These are phyloP conservation scores for Hermaeophaga mercurialis DNA, from an alignment of 2,888 invertebrate species.

Conservation along the genomic window DNA sequence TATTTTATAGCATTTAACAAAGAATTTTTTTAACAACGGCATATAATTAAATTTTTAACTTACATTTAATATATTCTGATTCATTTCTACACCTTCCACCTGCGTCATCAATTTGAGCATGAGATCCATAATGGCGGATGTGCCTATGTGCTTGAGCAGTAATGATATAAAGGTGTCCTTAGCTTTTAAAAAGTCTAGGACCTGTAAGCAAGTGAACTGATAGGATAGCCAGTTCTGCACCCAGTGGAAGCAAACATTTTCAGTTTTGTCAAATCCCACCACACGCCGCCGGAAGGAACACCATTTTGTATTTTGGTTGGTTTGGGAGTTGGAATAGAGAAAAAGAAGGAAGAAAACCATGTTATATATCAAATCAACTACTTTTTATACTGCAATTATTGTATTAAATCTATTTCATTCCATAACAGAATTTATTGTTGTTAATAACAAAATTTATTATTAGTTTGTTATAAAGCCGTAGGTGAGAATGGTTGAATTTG, in stretches of 20 bases:
- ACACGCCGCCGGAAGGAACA: neutral
- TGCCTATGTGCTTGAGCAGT: constrained; percentile 87
- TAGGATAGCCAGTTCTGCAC: constrained; percentile 87
- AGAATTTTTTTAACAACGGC: neutral
- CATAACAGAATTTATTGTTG: no score
- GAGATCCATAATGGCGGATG: constrained; percentile 94
- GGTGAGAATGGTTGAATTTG: no score
- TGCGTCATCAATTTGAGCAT: constrained; percentile 83
- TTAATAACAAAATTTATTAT: no score
- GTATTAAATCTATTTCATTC: no score
- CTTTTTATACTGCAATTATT: no score
- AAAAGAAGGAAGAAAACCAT: constrained; percentile 41
- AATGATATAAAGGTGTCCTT: constrained; percentile 86
- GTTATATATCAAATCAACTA: constrained; percentile 37
- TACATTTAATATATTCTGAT: constrained; percentile 73
- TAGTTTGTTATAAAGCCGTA: no score
- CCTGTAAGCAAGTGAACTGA: constrained; percentile 89
- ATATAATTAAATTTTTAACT: constrained; percentile 49
- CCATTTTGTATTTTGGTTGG: neutral
- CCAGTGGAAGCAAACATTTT: constrained; percentile 25
- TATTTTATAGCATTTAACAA: no score
- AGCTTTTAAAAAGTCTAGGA: constrained; percentile 88
- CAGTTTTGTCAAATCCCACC: constrained; percentile 21
- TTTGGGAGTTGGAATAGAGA: constrained; percentile 24
- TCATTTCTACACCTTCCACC: constrained; percentile 76